Conservation (phyloP, 2,113 vertebrate genomes). For the Poecilia latipinna region DNA sequence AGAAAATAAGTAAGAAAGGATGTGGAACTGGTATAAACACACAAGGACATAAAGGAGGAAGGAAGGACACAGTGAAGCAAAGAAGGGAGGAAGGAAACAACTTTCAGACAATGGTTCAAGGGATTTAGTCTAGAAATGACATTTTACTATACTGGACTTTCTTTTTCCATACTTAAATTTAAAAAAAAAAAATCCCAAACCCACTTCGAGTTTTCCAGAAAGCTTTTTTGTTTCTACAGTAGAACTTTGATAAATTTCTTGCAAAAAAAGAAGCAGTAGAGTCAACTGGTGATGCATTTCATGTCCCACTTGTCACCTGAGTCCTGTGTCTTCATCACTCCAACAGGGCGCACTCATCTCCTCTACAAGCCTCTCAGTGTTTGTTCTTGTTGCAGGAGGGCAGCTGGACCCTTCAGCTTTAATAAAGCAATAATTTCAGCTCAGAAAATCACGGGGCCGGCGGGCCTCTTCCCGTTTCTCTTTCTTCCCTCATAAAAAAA, state of each 20-base stretch:
- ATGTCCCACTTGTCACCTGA: slow-evolving; percentile 38
- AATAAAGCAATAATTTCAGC: slow-evolving; percentile 79
- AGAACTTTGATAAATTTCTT: background rate
- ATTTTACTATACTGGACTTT: background rate
- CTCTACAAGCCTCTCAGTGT: slow-evolving; percentile 68
- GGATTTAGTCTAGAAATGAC: background rate
- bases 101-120: background rate
- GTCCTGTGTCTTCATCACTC: slow-evolving; percentile 55
- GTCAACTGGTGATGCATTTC: background rate
- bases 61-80: background rate
- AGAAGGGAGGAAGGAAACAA: background rate
- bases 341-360: slow-evolving; percentile 57
- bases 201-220: background rate
- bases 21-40: background rate
- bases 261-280: background rate
- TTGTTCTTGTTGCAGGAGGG: slow-evolving; percentile 70
- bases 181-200: background rate
- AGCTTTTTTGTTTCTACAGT: no score
- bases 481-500: slow-evolving; percentile 78
- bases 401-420: slow-evolving; percentile 61
- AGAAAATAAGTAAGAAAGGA: no score
- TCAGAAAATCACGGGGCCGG: slow-evolving; percentile 61
- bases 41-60: background rate
- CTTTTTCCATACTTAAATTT: background rate
- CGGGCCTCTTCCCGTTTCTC: slow-evolving; percentile 67